Base-by-base conservation (phyloP, 2,113 vertebrate genomes). In the Turnix velox region DNA sequence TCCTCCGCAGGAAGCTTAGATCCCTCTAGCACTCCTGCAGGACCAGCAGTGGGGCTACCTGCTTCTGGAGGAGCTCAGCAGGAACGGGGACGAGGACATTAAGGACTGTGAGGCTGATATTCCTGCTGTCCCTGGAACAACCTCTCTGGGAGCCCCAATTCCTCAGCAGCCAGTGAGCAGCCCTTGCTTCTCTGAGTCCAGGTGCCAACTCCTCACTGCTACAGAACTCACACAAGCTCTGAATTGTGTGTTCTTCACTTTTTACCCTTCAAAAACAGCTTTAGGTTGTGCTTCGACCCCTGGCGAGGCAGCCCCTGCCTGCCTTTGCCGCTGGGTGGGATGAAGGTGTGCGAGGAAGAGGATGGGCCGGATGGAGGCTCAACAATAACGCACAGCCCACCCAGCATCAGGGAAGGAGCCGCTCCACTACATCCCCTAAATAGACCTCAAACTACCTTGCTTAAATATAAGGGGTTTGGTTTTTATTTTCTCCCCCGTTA, bases 31-130 rank as follows among this genome's bases (percentile, higher is more conserved):
- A 28, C 16, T 31, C n/a, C 7, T 9, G 3, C 1, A 11, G 57
- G 18, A 7, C 15, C n/a, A 1, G 4, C 18, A 7, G 22, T 10
- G 22, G 4, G 35, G 28, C 49, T 22, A 2, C 1, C 4, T 42
- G 12, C 18, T 11, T 31, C 37, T 1, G 2, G 22, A 65, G 28
- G 8, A 59, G 19, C 24, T 33, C 1, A 0, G 30, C 35, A 48
- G 30, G 23, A 74, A 31, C 19, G 5, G 10, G 12, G 12, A 39
- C 2, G 7, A 46, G 48, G 1, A 0, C 12, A 33, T 31, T 14
- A 18, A 51, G 40, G 65, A 25, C 30, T 52, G 28, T 51, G 42
- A 57, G 55, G 13, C 0, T 33, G 48, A 49, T 39, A 45, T 16
- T 25, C 39, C 8, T 0, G 9, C n/a, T 22, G 4, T 30, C 65